Percentiles rank a stretch among this genome's conserved stretches.
These are phyloP conservation scores for Pyrrhosoma nymphula DNA, from an alignment of 2,888 invertebrate species.

Conservation along the genomic window DNA sequence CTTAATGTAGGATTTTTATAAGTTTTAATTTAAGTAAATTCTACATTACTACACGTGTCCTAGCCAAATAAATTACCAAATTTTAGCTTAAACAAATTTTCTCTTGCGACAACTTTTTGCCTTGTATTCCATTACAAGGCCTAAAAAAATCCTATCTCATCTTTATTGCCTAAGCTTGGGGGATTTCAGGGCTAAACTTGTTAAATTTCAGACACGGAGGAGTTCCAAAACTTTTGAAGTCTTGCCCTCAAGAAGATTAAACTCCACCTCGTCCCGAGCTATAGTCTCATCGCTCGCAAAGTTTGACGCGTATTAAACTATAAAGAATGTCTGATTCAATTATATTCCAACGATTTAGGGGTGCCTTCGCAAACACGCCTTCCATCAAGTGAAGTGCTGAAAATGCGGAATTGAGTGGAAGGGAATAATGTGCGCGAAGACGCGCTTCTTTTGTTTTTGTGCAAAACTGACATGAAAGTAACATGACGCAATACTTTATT, in stretches of 20 bases:
- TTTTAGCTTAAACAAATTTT: neutral
- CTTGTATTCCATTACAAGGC: neutral
- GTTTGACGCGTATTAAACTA: constrained; percentile 67
- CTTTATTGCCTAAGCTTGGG: constrained; percentile 42
- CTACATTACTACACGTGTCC: too few relatives aligned
- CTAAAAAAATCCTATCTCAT: constrained; percentile 38
- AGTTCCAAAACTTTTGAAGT: constrained; percentile 54
- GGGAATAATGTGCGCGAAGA: neutral
- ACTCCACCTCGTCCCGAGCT: constrained; percentile 32
- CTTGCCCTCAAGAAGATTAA: constrained; percentile 55
- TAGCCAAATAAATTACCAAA: neutral
- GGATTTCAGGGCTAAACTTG: constrained; percentile 56
- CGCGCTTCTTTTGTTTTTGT: neutral
- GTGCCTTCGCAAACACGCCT: constrained; percentile 44
- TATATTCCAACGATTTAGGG: constrained; percentile 50
- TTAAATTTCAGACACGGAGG: constrained; percentile 46
- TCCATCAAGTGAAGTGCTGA: constrained; percentile 43
- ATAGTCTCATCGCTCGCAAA: constrained; percentile 59
- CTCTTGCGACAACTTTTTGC: neutral
- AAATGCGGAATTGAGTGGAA: neutral
- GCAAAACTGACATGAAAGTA: neutral
- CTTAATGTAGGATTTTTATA: too few relatives aligned
- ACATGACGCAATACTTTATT: neutral
- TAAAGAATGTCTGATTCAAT: constrained; percentile 66
- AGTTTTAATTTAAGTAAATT: too few relatives aligned